Conservation (phyloP, 2,888 invertebrate genomes). For the Apamea monoglypha region DNA sequence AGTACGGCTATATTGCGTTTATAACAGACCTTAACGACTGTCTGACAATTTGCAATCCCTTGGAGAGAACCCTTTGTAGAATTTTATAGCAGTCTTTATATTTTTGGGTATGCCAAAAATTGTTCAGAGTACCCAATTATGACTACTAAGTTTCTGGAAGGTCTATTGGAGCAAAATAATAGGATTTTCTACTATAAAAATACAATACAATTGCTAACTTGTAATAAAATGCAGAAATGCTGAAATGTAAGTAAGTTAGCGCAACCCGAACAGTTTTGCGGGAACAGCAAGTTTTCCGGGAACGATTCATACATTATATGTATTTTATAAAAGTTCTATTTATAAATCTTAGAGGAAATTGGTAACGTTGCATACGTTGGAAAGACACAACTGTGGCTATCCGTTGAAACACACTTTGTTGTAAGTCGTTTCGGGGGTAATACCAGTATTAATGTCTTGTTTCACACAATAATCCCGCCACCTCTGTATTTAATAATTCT, state of each 20-base stretch:
- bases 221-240: too few relatives aligned
- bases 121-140: conserved; percentile 43
- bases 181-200: conserved; percentile 38
- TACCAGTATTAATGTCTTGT: neutral
- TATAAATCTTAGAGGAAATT: conserved; percentile 25
- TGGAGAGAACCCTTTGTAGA: conserved; percentile 36
- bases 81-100: conserved; percentile 44
- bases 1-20: conserved; percentile 32
- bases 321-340: conserved; percentile 24
- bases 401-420: neutral
- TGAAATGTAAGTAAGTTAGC: conserved; percentile 55
- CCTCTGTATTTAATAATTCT: neutral
- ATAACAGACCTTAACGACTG: conserved; percentile 28
- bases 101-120: conserved; percentile 38
- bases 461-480: neutral
- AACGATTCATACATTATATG: conserved; percentile 21
- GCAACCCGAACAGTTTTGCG: conserved; percentile 39
- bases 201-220: conserved; percentile 43
- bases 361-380: conserved; percentile 3
- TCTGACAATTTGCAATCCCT: conserved; percentile 41
- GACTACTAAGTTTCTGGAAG: conserved; percentile 45
- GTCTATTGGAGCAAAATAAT: conserved; percentile 48
- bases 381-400: neutral
- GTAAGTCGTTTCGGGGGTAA: neutral
- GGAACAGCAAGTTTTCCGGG: conserved; percentile 30